phyloP scores from a whole-genome alignment of 2,113 vertebrate species.

The Oncorhynchus kisutch region DNA sequence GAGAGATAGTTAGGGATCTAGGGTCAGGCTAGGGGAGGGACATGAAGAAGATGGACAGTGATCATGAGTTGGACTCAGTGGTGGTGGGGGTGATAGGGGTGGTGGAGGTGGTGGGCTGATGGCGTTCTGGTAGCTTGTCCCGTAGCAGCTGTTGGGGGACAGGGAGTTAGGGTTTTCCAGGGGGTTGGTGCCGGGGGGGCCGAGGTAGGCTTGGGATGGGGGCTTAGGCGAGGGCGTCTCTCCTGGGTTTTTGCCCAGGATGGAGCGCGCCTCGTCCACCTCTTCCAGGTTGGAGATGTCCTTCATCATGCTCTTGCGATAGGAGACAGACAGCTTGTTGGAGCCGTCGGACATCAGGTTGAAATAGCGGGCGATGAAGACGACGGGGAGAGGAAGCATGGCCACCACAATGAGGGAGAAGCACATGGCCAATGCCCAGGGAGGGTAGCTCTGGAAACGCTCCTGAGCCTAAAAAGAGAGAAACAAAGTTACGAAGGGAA shows the following conservation, averaged over 20 bases:
- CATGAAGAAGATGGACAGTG: neutral
- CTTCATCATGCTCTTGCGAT: slow-evolving; percentile 97
- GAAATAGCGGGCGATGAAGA: slow-evolving; percentile 90
- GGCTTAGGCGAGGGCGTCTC: slow-evolving; percentile 77
- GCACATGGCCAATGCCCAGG: slow-evolving; percentile 90
- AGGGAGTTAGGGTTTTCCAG: slow-evolving; percentile 61
- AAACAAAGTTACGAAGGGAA: neutral
- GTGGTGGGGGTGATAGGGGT: slow-evolving; percentile 68
- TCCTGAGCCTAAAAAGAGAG: slow-evolving; percentile 82
- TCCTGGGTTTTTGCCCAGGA: slow-evolving; percentile 87
- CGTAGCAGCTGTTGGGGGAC: slow-evolving; percentile 82
- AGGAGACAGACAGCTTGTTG: slow-evolving; percentile 94
- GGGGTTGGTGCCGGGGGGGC: slow-evolving; percentile 75
- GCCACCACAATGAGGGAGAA: slow-evolving; percentile 86
- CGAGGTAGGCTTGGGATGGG: slow-evolving; percentile 84
- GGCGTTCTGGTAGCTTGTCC: slow-evolving; percentile 82
- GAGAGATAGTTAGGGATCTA: neutral
- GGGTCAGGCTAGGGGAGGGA: neutral
- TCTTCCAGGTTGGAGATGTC: slow-evolving; percentile 96
- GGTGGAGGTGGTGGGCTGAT: slow-evolving; percentile 63
- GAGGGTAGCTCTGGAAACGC: slow-evolving; percentile 89
- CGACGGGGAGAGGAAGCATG: slow-evolving; percentile 87
- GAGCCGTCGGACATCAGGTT: slow-evolving; percentile 91
- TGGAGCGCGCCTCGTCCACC: slow-evolving; percentile 91
- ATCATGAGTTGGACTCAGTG: slow-evolving; percentile 88